Conservation (phyloP, 2,888 invertebrate species). For the Trichogramma dendrolimi region DNA sequence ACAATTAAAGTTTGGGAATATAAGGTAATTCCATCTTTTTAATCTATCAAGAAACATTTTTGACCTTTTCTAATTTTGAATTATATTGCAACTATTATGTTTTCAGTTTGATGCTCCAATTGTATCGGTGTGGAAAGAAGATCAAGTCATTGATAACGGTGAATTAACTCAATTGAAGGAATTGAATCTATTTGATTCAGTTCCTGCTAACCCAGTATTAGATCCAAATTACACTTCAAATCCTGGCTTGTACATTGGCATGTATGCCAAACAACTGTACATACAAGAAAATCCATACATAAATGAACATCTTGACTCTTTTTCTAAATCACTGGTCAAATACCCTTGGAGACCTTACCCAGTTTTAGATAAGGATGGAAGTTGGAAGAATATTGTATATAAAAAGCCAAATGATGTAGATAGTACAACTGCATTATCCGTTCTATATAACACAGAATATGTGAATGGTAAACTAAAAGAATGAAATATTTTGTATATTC, state of each 20-base stretch:
- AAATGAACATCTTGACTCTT: slow-evolving; percentile 30
- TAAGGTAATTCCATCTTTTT: slow-evolving; percentile 56
- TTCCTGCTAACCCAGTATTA: slow-evolving; percentile 53
- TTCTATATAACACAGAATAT: slow-evolving; percentile 69
- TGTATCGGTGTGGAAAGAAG: slow-evolving; percentile 81
- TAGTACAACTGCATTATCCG: slow-evolving; percentile 65
- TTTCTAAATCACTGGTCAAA: slow-evolving; percentile 40
- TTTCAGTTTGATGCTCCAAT: slow-evolving; percentile 78
- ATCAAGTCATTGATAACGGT: slow-evolving; percentile 45
- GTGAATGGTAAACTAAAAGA: slow-evolving; percentile 58
- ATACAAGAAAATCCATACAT: slow-evolving; percentile 43
- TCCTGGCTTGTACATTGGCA: slow-evolving; percentile 79
- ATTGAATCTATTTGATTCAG: slow-evolving; percentile 71
- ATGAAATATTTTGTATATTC: too few species aligned
- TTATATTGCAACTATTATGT: slow-evolving; percentile 8
- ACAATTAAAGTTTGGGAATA: slow-evolving; percentile 67
- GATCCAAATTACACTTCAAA: slow-evolving; percentile 50
- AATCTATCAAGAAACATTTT: background rate
- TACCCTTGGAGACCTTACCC: slow-evolving; percentile 75
- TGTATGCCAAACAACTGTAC: slow-evolving; percentile 73
- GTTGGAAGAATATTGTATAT: too few species aligned
- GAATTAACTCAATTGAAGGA: slow-evolving; percentile 55
- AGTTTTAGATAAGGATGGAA: slow-evolving; percentile 52
- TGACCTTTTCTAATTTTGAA: background rate
- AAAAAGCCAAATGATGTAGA: slow-evolving; percentile 43